Conservation (phyloP, 2,797 vertebrate genomes). For the Yasuhikotakia modesta region DNA sequence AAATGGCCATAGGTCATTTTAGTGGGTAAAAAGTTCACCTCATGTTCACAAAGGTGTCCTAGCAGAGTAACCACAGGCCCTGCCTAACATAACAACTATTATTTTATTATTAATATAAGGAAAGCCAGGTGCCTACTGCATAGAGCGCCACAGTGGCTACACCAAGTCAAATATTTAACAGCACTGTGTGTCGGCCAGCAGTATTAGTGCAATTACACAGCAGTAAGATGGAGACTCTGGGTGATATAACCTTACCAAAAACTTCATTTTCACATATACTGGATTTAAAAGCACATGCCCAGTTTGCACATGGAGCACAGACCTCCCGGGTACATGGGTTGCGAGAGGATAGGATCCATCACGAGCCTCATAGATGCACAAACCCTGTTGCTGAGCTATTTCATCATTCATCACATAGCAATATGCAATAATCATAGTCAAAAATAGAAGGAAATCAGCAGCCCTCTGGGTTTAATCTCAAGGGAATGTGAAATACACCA, state of each 20-base stretch:
- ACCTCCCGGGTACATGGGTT: neutral
- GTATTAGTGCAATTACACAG: neutral
- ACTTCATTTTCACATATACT: neutral
- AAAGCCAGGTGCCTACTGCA: no score
- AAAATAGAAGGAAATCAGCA: slow-evolving; percentile 49
- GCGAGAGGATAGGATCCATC: slow-evolving; percentile 4
- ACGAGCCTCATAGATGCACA: slow-evolving; percentile 15
- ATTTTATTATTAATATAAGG: no score
- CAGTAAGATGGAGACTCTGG: no score
- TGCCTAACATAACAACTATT: no score
- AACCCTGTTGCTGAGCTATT: slow-evolving; percentile 31
- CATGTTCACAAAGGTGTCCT: neutral
- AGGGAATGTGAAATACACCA: slow-evolving; percentile 62
- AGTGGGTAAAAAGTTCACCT: neutral
- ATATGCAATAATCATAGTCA: slow-evolving; percentile 30
- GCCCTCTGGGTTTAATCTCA: slow-evolving; percentile 54
- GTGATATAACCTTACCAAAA: slow-evolving; percentile 10
- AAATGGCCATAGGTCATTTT: neutral
- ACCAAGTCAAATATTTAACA: neutral
- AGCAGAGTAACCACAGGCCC: neutral
- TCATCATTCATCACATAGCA: slow-evolving; percentile 45
- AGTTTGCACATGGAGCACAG: neutral
- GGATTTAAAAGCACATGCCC: neutral
- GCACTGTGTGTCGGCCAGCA: slow-evolving; percentile 9
- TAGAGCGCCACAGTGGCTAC: no score